Evolutionary conservation across 1,140 invertebrate species (phyloP), one percentile per base, ranked within the genome.

Genomic region (Sitobion miscanthi): DNA sequence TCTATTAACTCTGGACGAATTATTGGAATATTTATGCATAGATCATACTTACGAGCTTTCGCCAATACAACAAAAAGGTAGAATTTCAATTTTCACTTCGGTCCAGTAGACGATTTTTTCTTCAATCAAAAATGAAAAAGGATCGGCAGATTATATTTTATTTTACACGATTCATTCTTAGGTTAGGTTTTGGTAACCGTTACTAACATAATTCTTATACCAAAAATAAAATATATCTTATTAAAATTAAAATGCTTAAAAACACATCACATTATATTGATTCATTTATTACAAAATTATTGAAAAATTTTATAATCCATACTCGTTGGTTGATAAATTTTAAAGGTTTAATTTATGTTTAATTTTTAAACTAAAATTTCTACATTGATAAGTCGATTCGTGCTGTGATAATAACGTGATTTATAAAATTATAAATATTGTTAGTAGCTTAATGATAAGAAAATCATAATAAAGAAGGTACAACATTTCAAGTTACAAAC

Each of bases 121-220:
- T 9, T 42, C 42, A 25, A 86, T 47, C 42, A 86, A 14, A 52
- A 52, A 49, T 5, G 38, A 57, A 14, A 52, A 52, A 49, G 14
- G 38, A 57, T 89, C 49, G 21, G 88, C 5, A 89, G 42, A n/a
- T 57, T 89, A 54, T 38, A 17, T 77, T 69, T 69, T 14, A 69
- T 57, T 89, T 38, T 89, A 54, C 88, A 54, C 6, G 52, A 42
- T 11, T 57, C n/a, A 25, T 89, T 89, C 25, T 25, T 54, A 89
- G 88, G 88, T 89, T 89, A 89, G 20, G 52, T 89, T 89, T 57
- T 38, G 52, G 3, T 89, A 89, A 89, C 30, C 0, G 88, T 89
- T 57, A 11, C 88, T 38, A 89, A 54, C 52, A 25, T 89, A 52
- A 57, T n/a, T 38, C 30, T 38, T 23, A 38, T 54, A 88, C 21